A percentile compares a stretch with the other conserved stretches of the same genome.
phyloP scores from a whole-genome alignment of 1,140 invertebrate species.

The Cyclargus thomasi region DNA sequence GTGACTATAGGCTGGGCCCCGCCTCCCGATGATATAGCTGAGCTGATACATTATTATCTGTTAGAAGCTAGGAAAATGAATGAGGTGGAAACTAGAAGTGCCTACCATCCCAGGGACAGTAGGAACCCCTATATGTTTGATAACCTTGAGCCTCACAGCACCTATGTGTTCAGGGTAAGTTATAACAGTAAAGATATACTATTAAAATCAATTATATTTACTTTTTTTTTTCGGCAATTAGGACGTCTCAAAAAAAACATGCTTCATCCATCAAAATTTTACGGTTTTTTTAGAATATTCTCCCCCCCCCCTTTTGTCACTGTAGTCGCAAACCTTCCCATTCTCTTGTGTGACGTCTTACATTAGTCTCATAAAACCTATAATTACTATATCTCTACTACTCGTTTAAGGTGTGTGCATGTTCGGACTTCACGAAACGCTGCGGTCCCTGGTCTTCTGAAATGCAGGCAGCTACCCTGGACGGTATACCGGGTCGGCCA shows the following conservation, averaged over 20 bases:
- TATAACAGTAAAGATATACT: not conserved
- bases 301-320: too few relatives aligned
- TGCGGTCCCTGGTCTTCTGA: constrained; percentile 85
- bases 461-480: constrained; percentile 86
- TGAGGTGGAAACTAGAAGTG: constrained; percentile 75
- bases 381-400: not conserved
- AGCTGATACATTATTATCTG: constrained; percentile 85
- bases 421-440: constrained; percentile 83
- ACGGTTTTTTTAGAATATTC: too few relatives aligned
- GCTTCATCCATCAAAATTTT: too few relatives aligned
- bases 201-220: too few relatives aligned
- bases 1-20: constrained; percentile 86
- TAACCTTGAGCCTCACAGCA: constrained; percentile 84
- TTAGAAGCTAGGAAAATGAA: constrained; percentile 79
- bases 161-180: constrained; percentile 83
- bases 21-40: constrained; percentile 79
- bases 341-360: too few relatives aligned
- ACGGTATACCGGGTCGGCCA: constrained; percentile 81
- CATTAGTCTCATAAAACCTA: too few relatives aligned
- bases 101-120: constrained; percentile 78
- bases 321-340: too few relatives aligned
- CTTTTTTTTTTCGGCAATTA: too few relatives aligned
- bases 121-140: constrained; percentile 85
- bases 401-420: constrained; percentile 78
- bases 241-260: too few relatives aligned